Conservation (phyloP, 2,113 vertebrate species). For the Cyanoderma ruficeps region DNA sequence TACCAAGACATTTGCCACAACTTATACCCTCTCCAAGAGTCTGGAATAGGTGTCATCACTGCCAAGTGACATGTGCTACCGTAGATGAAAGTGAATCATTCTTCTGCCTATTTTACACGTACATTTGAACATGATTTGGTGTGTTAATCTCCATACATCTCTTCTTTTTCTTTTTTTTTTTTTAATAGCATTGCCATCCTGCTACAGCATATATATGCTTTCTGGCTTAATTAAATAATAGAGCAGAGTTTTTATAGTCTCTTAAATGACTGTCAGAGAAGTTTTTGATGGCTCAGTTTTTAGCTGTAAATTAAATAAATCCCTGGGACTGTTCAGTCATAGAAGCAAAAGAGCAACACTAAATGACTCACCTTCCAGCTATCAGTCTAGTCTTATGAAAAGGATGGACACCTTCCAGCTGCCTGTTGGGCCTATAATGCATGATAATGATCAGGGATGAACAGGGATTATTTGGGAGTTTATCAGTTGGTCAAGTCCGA, state of each 20-base stretch:
- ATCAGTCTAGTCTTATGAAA: neutral
- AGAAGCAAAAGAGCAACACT: neutral
- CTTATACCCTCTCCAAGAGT: neutral
- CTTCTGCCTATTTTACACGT: neutral
- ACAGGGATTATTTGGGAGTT: neutral
- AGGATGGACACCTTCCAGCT: neutral
- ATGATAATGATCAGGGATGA: neutral
- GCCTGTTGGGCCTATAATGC: neutral
- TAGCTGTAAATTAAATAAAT: neutral
- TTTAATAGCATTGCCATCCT: neutral
- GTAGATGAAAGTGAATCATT: neutral
- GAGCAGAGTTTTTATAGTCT: neutral
- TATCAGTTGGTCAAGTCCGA: neutral
- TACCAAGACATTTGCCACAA: neutral
- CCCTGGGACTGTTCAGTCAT: neutral
- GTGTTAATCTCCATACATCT: neutral
- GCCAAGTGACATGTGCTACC: neutral
- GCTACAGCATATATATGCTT: accelerated
- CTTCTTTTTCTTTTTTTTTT: neutral
- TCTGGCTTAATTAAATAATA: neutral
- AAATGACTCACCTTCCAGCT: neutral
- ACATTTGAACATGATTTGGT: neutral
- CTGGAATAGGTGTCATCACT: neutral
- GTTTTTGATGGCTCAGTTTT: neutral
- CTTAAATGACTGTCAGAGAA: neutral